Evolutionary conservation across 2,797 vertebrate genomes (phyloP).

Genomic region (Cynodonichthys magdalenae): DNA sequence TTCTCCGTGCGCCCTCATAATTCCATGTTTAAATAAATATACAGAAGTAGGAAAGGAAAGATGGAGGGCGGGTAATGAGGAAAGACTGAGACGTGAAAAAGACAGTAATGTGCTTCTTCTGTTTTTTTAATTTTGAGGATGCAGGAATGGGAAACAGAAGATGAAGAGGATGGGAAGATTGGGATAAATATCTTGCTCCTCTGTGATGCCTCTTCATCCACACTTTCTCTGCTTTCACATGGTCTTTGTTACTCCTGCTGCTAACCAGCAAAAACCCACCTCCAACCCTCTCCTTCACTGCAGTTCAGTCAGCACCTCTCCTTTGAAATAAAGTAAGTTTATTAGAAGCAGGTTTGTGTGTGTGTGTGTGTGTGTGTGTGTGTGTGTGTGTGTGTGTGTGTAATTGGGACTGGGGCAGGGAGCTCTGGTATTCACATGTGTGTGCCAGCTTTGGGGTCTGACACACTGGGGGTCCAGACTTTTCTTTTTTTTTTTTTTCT

Average conservation of each 20-base stretch:
- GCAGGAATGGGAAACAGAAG: conserved; percentile 9
- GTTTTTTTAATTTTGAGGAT: conserved; percentile 29
- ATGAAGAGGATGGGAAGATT: conserved; percentile 8
- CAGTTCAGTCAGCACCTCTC: conserved; percentile 39
- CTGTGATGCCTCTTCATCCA: conserved; percentile 12
- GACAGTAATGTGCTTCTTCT: conserved; percentile 8
- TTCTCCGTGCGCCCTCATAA: conserved; percentile 46
- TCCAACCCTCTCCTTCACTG: conserved; percentile 60
- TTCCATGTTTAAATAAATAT: conserved; percentile 73
- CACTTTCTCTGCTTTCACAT: conserved; percentile 76
- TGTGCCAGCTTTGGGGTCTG: conserved; percentile 78
- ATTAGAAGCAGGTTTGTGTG: conserved; percentile 77
- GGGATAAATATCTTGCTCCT: not conserved
- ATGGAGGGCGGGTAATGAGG: conserved; percentile 21
- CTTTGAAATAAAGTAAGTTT: conserved; percentile 74
- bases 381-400: conserved; percentile 35
- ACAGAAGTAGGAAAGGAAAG: conserved; percentile 28
- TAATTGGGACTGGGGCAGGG: conserved; percentile 72
- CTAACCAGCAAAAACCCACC: conserved; percentile 66
- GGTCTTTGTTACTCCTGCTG: conserved; percentile 81
- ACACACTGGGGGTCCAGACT: conserved; percentile 73
- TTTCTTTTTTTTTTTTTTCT: conserved; percentile 18
- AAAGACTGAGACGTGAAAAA: conserved; percentile 34
- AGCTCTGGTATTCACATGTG: conserved; percentile 83
- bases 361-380: conserved; percentile 21